phyloP scores from a whole-genome alignment of 2,888 invertebrate genomes.

The Leucoma salicis region DNA sequence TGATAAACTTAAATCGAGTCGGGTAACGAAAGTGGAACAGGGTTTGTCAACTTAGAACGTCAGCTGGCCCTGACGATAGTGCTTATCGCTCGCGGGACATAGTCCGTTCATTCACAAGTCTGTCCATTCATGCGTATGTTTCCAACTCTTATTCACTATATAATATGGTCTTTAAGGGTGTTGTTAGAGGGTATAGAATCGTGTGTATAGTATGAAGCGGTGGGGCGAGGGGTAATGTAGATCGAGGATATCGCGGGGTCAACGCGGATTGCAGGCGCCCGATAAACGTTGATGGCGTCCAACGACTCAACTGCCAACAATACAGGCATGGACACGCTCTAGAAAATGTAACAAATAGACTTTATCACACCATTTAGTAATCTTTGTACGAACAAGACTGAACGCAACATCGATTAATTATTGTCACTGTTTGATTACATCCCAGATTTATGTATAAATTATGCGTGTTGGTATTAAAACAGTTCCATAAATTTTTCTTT shows the following conservation, averaged over 20 bases:
- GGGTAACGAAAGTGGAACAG: constrained; percentile 75
- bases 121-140: constrained; percentile 75
- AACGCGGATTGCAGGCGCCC: constrained; percentile 79
- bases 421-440: too few species aligned
- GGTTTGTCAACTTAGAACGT: constrained; percentile 78
- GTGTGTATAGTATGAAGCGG: constrained; percentile 30
- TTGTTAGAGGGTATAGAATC: constrained; percentile 49
- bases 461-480: too few species aligned
- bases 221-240: constrained; percentile 64
- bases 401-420: too few species aligned
- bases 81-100: constrained; percentile 78
- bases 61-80: constrained; percentile 79
- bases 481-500: too few species aligned
- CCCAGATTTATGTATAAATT: too few species aligned
- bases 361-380: constrained; percentile 35
- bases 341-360: constrained; percentile 33
- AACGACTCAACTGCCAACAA: constrained; percentile 49
- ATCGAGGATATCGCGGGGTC: constrained; percentile 81
- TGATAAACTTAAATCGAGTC: constrained; percentile 67
- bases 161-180: constrained; percentile 54
- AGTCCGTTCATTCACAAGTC: constrained; percentile 81
- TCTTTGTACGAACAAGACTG: too few species aligned
- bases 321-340: constrained; percentile 32
- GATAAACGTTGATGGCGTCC: constrained; percentile 68
- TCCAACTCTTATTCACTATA: constrained; percentile 35